Conservation (phyloP, 1,140 invertebrate genomes). For the honey bee (Apis mellifera) region Amel_HAv3.1 CM009936.2:9372001-9372500, state of each 20-base stretch:
- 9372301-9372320: slow-evolving; percentile 53
- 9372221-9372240: slow-evolving; percentile 38
- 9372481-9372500: slow-evolving; percentile 75
- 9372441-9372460: slow-evolving; percentile 71
- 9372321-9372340: slow-evolving; percentile 51
- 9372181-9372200: neutral
- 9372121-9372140: neutral
- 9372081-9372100: too few species aligned
- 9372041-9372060: too few species aligned
- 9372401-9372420: slow-evolving; percentile 69
- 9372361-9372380: slow-evolving; percentile 42
- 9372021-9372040: too few species aligned
- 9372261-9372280: slow-evolving; percentile 34
- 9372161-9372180: neutral
- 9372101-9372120: too few species aligned
- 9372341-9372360: slow-evolving; percentile 1
- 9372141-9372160: neutral
- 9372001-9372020: neutral
- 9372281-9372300: slow-evolving; percentile 51
- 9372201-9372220: neutral
- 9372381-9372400: slow-evolving; percentile 59
- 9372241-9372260: slow-evolving; percentile 35
- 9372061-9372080: too few species aligned
- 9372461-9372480: slow-evolving; percentile 73
- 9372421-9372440: slow-evolving; percentile 71